phyloP scores from a whole-genome alignment of 2,888 invertebrate species.

The Chloroclysta siterata region DNA sequence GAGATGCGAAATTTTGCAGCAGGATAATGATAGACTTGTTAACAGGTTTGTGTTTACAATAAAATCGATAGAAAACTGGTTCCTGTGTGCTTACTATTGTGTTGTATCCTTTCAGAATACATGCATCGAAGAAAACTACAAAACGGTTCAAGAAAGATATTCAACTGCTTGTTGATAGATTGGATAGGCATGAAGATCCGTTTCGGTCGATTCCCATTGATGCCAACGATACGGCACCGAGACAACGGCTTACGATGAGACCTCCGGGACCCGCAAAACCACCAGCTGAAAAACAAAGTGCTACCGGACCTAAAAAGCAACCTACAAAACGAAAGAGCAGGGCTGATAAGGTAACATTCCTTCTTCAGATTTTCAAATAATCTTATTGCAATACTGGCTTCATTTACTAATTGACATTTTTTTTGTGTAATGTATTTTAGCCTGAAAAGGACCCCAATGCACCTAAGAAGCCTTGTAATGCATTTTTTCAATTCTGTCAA shows the following conservation, averaged over 20 bases:
- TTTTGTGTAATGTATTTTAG: constrained; percentile 45
- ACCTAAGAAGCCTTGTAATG: constrained; percentile 91
- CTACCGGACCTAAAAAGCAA: constrained; percentile 67
- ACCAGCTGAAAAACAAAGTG: constrained; percentile 64
- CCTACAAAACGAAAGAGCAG: constrained; percentile 85
- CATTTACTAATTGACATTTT: neutral
- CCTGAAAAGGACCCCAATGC: constrained; percentile 88
- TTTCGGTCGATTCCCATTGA: constrained; percentile 87
- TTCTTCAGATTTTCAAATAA: neutral
- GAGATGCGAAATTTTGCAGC: constrained; percentile 90
- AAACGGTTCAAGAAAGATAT: constrained; percentile 88
- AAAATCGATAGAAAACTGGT: constrained; percentile 29
- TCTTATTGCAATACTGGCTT: no score
- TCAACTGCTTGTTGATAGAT: constrained; percentile 87
- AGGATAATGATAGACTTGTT: constrained; percentile 90
- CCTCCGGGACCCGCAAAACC: constrained; percentile 59
- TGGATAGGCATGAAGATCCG: constrained; percentile 89
- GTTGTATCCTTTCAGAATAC: constrained; percentile 81
- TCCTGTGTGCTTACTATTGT: constrained; percentile 37
- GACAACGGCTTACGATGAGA: constrained; percentile 59
- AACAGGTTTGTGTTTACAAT: constrained; percentile 78
- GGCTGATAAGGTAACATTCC: constrained; percentile 79
- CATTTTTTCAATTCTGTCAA: constrained; percentile 92
- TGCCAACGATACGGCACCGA: constrained; percentile 69
- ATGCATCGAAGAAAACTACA: constrained; percentile 88